phyloP scores from a whole-genome alignment of 2,888 invertebrate species.

The Meganola albula region DNA sequence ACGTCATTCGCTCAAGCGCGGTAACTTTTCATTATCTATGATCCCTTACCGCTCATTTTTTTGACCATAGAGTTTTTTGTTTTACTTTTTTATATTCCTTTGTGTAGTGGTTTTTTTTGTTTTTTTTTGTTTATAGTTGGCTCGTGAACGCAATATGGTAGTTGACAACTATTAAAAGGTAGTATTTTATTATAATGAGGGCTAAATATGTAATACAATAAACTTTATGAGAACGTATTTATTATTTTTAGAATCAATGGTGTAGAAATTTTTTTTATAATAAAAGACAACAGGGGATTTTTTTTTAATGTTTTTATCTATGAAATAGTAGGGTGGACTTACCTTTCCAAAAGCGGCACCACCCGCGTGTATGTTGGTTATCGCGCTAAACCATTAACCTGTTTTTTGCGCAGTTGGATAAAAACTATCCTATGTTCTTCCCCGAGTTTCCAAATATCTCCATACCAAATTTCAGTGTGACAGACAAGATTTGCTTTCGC shows the following conservation, averaged over 20 bases:
- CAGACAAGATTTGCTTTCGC: too few relatives aligned
- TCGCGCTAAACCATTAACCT: too few relatives aligned
- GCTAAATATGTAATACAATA: neutral
- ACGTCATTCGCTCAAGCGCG: slow-evolving; percentile 56
- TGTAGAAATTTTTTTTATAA: too few relatives aligned
- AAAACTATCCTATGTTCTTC: too few relatives aligned
- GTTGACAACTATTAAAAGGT: neutral
- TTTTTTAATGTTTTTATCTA: too few relatives aligned
- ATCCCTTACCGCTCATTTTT: slow-evolving; percentile 47
- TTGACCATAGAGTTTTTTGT: slow-evolving; percentile 27
- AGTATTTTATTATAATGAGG: slow-evolving; percentile 1
- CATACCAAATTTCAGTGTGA: too few relatives aligned
- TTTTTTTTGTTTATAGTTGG: slow-evolving; percentile 11
- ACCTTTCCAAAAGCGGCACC: too few relatives aligned
- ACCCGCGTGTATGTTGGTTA: too few relatives aligned
- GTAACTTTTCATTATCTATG: slow-evolving; percentile 59
- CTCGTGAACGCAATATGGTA: neutral
- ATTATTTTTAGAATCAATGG: neutral
- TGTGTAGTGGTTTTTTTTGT: slow-evolving; percentile 17
- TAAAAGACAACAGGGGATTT: too few relatives aligned
- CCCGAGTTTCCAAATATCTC: too few relatives aligned
- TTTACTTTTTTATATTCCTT: slow-evolving; percentile 23
- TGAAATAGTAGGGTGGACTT: too few relatives aligned
- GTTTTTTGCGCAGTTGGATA: too few relatives aligned
- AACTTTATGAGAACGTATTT: neutral